Percentiles rank a stretch among this genome's conserved stretches.
Conservation (phyloP, 2,888 invertebrate genomes). For the Tetheella fluctuosa region DNA sequence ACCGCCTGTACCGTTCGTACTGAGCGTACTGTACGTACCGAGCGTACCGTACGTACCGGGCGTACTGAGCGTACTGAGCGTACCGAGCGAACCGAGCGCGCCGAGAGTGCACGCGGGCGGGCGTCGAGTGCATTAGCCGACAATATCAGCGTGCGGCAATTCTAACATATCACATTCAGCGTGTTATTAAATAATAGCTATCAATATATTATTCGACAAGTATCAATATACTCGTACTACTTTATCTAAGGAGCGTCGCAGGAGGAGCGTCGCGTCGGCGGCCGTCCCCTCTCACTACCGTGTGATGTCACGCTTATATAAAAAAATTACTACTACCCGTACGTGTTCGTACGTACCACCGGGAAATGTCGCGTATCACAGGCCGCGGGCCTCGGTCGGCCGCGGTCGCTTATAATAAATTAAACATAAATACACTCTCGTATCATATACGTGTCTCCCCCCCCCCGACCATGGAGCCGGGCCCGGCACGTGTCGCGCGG, state of each 20-base stretch:
- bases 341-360: neutral
- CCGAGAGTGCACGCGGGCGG: neutral
- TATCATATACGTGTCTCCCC: conserved; percentile 24
- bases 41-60: neutral
- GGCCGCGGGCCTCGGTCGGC: conserved; percentile 44
- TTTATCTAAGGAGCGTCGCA: neutral
- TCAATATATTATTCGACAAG: conserved; percentile 4
- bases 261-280: neutral
- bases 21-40: neutral
- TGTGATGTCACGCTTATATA: conserved; percentile 3
- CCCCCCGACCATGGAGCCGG: too few species aligned
- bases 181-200: neutral
- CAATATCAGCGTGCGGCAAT: conserved; percentile 6
- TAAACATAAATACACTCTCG: conserved; percentile 20
- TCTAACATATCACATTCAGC: conserved; percentile 1
- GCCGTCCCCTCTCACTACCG: conserved; percentile 1
- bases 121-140: neutral
- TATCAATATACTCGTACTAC: conserved; percentile 1
- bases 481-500: conserved; percentile 17
- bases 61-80: neutral
- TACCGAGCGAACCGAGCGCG: neutral
- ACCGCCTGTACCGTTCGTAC: neutral
- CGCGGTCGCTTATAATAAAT: neutral
- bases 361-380: conserved; percentile 56
- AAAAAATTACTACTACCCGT: neutral